Conservation (phyloP, 2,113 vertebrate genomes). For the Hippocampus abdominalis region DNA sequence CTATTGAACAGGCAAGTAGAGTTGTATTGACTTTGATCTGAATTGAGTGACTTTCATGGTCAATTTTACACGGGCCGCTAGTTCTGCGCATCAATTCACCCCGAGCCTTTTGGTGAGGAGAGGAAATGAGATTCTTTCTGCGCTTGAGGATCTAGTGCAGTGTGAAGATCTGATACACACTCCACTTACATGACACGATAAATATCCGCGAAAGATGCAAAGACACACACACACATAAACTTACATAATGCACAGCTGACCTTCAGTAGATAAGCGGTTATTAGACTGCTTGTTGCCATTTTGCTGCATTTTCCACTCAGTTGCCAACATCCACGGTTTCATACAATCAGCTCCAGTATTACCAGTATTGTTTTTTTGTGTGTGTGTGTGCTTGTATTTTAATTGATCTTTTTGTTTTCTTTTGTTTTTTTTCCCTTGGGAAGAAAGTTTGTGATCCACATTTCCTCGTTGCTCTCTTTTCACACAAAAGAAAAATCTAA, state of each 20-base stretch:
- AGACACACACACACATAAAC: not conserved
- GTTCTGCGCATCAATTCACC: constrained; percentile 53
- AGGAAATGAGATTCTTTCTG: constrained; percentile 56
- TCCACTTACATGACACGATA: constrained; percentile 22
- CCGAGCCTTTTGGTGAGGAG: constrained; percentile 37
- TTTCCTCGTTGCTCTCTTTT: not conserved
- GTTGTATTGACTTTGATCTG: constrained; percentile 67
- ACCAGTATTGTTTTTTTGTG: no score
- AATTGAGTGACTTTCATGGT: constrained; percentile 69
- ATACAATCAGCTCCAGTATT: not conserved
- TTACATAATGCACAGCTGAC: constrained; percentile 10
- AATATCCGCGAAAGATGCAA: not conserved
- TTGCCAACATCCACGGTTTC: not conserved
- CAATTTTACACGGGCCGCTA: constrained; percentile 57
- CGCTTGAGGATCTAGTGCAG: constrained; percentile 45
- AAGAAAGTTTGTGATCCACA: not conserved
- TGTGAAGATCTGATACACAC: constrained; percentile 31
- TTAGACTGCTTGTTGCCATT: not conserved
- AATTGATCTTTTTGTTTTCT: not conserved
- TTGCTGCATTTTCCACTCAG: not conserved
- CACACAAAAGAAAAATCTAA: not conserved
- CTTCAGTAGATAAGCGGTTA: constrained; percentile 3
- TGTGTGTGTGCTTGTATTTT: not conserved
- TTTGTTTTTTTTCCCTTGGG: not conserved
- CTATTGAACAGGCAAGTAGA: constrained; percentile 51